Evolutionary conservation across 1,140 invertebrate genomes (phyloP).

Genomic region (Trichogramma pretiosum): DNA sequence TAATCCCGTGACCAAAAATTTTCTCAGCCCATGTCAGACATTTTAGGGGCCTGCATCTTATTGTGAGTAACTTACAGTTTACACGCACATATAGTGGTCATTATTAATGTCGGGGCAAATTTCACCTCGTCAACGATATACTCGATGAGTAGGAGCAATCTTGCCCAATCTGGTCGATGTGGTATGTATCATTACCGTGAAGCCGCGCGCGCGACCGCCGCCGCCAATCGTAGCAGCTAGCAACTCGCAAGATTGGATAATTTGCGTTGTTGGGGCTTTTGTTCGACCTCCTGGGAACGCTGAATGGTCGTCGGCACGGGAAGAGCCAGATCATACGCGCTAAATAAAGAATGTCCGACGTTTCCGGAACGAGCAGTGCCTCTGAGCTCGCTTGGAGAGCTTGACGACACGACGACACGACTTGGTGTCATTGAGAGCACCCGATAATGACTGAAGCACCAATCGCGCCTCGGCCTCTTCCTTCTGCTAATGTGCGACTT

Average conservation of each 20-base stretch:
- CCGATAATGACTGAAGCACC: neutral
- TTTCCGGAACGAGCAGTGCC: constrained; percentile 1
- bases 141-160: no score
- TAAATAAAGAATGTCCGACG: constrained; percentile 15
- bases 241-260: constrained; percentile 29
- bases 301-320: constrained; percentile 31
- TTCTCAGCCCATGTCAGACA: no score
- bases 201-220: neutral
- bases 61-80: no score
- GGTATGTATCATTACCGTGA: no score
- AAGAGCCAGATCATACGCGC: neutral
- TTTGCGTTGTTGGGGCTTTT: constrained; percentile 41
- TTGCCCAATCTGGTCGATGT: no score
- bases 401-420: constrained; percentile 9
- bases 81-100: no score
- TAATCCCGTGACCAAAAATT: no score
- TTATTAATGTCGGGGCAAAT: no score
- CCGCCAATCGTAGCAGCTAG: constrained; percentile 19
- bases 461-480: neutral
- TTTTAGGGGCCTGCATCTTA: no score
- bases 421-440: neutral
- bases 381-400: neutral
- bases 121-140: constrained; percentile 1
- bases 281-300: constrained; percentile 46
- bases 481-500: no score